These are phyloP conservation scores for Rhipidura dahli DNA, from an alignment of 2,113 vertebrate species.

Conservation along the genomic window DNA sequence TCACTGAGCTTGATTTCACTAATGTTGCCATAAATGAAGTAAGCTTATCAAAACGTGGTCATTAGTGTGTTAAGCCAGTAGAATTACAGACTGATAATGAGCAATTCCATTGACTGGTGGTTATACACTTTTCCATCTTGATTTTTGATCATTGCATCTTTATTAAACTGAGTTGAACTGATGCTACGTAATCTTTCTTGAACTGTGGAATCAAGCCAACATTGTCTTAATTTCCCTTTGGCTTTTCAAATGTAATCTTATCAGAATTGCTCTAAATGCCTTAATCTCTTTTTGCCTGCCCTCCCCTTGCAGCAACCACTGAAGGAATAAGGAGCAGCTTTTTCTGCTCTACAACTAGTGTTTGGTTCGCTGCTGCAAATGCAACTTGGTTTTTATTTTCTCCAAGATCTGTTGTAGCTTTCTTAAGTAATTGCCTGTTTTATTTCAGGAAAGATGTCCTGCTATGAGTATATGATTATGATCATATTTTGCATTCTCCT, in stretches of 20 bases:
- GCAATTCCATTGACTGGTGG: not conserved
- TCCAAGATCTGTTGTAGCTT: not conserved
- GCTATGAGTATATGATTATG: not conserved
- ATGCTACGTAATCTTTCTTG: not conserved
- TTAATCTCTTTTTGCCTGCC: not conserved
- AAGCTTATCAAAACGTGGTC: not conserved
- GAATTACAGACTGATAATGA: not conserved
- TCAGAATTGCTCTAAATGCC: not conserved
- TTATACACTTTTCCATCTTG: not conserved
- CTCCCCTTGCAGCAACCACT: not conserved
- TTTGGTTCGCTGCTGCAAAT: not conserved
- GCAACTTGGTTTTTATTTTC: not conserved
- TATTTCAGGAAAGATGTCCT: not conserved
- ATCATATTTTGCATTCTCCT: not conserved
- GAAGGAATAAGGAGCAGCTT: not conserved
- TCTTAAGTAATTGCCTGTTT: not conserved
- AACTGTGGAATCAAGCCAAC: not conserved
- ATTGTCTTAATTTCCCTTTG: not conserved
- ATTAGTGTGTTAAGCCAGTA: not conserved
- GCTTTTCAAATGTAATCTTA: slow-evolving; percentile 5
- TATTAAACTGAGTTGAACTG: not conserved
- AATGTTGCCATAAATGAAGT: not conserved
- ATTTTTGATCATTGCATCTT: not conserved
- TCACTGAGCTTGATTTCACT: not conserved
- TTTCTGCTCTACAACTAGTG: not conserved